These are phyloP conservation scores for Eupithecia centaureata DNA, from an alignment of 2,888 invertebrate genomes.

Conservation along the genomic window DNA sequence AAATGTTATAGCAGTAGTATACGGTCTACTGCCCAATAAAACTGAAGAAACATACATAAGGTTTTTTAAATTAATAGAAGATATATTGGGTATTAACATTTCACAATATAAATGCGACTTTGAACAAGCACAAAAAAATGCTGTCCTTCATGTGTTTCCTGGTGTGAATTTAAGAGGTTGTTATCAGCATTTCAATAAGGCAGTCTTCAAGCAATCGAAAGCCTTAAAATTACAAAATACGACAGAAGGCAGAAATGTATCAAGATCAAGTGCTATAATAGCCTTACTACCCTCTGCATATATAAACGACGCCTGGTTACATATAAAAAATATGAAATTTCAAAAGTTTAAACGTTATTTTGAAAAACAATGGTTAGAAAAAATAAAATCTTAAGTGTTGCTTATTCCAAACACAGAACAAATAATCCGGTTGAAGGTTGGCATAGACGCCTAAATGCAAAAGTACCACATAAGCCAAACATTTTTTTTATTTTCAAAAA, in stretches of 20 bases:
- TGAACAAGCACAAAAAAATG: conserved; percentile 23
- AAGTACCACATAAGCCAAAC: conserved; percentile 19
- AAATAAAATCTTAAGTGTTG: conserved; percentile 4
- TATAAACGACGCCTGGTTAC: conserved; percentile 21
- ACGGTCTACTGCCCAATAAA: conserved; percentile 18
- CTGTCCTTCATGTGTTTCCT: conserved; percentile 28
- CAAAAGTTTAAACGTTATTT: conserved; percentile 20
- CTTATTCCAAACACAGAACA: conserved; percentile 19
- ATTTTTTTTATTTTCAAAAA: conserved; percentile 20
- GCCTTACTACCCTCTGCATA: conserved; percentile 9
- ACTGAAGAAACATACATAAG: conserved; percentile 18
- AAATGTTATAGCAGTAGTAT: conserved; percentile 19
- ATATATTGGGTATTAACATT: conserved; percentile 18
- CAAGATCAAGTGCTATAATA: conserved; percentile 12
- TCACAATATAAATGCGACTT: conserved; percentile 21
- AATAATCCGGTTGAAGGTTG: conserved; percentile 30
- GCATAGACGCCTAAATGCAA: conserved; percentile 30
- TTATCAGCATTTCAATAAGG: conserved; percentile 33
- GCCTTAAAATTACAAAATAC: conserved; percentile 11
- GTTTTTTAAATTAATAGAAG: conserved; percentile 18
- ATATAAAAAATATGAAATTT: conserved; percentile 21
- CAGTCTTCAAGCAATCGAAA: conserved; percentile 13
- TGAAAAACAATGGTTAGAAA: conserved; percentile 20
- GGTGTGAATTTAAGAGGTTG: conserved; percentile 31
- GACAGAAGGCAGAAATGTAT: conserved; percentile 8